Evolutionary conservation across 2,113 vertebrate genomes (phyloP).

Genomic region (Tragulus kanchil): DNA sequence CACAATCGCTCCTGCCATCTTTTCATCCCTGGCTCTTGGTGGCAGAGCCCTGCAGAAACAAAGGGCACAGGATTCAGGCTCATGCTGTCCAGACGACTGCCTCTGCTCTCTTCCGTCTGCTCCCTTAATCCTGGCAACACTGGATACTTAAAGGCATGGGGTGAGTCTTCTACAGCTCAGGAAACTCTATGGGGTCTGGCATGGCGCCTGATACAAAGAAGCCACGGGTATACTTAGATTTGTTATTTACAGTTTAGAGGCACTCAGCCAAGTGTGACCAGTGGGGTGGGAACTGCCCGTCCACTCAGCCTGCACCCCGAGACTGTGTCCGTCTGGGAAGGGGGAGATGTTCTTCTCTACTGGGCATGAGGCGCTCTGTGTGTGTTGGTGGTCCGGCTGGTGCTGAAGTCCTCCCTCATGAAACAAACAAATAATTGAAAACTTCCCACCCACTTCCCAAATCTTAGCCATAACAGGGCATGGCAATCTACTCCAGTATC

Average conservation of each 20-base stretch:
- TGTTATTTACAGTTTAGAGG: not conserved
- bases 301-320: not conserved
- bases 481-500: not conserved
- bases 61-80: not conserved
- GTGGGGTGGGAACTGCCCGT: not conserved
- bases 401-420: not conserved
- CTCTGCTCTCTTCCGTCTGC: not conserved
- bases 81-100: not conserved
- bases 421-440: not conserved
- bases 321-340: not conserved
- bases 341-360: not conserved
- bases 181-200: not conserved
- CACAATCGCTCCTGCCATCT: not conserved
- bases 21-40: not conserved
- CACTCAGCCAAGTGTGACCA: not conserved
- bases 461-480: not conserved
- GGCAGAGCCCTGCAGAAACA: not conserved
- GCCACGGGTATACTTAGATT: not conserved
- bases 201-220: not conserved
- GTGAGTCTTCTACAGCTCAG: not conserved
- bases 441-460: not conserved
- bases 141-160: not conserved
- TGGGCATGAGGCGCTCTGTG: not conserved
- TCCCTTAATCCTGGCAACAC: not conserved
- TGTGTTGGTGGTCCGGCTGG: no score